Evolutionary conservation across 2,113 vertebrate species (phyloP), one percentile per base, ranked within the genome.

Genomic region (Odontophorus gujanensis): DNA sequence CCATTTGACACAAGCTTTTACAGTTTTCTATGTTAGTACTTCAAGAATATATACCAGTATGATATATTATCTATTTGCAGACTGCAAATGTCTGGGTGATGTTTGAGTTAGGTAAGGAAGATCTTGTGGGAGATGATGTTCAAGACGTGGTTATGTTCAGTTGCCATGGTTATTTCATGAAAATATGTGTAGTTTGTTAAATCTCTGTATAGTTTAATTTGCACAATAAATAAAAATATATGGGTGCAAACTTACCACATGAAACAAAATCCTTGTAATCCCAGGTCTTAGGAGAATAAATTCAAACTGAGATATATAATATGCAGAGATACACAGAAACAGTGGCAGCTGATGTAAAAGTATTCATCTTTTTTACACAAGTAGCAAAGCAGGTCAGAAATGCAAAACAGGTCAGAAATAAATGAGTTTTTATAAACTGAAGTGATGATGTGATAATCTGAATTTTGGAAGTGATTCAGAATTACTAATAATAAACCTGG

Each of bases 11-110:
- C 77, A 86, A 92, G 87, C 51, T 90, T 94, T 92, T 91, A 79
- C 34, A 50, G 25, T 96, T 97, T 95, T 75, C 34, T 95, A 55
- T 92, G 96, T 96, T 94, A 81, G 32, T 82, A 69, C 67, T 75
- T 82, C 26, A 79, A 74, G 87, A 85, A 83, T 73, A 61, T 65
- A 65, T 88, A 43, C 90, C 84, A 74, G 28, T 80, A 57, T 89
- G 90, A 95, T 95, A 67, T 72, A 81, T 74, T 85, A 90, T 85
- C 96, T 97, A 93, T 96, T 96, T 97, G 87, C 95, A 69, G 75
- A 85, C 92, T 95, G 94, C 72, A 97, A 96, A 94, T 95, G 95
- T 94, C 67, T 50, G 71, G 85, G 78, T 96, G 95, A 97, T 5
- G 59, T 97, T 73, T 87, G 94, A 95, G 94, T 92, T 93, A 85